Conservation (phyloP, 2,888 invertebrate genomes). For the Drosophila nr. fundita region DNA sequence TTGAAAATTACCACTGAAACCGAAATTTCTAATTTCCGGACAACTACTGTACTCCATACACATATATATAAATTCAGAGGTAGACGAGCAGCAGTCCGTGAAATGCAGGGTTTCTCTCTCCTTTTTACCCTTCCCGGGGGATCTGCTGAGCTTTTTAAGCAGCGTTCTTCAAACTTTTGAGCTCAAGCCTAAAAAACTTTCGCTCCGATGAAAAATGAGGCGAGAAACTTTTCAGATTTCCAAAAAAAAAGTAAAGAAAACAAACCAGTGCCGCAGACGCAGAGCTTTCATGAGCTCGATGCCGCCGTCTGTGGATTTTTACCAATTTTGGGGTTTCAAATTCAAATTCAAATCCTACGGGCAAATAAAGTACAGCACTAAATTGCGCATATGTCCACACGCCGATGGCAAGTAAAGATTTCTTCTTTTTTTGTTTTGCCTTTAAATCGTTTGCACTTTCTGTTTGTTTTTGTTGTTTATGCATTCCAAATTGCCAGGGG, state of each 20-base stretch:
- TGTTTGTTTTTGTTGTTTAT: conserved; percentile 50
- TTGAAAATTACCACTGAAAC: not conserved
- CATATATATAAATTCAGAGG: not conserved
- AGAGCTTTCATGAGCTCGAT: conserved; percentile 19
- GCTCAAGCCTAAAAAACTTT: conserved; percentile 38
- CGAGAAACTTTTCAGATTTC: conserved; percentile 48
- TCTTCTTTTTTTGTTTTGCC: not conserved
- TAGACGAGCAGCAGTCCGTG: not conserved
- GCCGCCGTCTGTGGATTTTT: conserved; percentile 8
- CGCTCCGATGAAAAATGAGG: conserved; percentile 44
- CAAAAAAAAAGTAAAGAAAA: not conserved
- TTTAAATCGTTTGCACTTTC: conserved; percentile 55
- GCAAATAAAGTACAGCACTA: conserved; percentile 22
- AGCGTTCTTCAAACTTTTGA: conserved; percentile 45
- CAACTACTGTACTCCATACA: not conserved
- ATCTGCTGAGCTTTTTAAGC: conserved; percentile 18
- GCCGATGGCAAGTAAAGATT: conserved; percentile 22
- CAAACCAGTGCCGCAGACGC: conserved; percentile 19
- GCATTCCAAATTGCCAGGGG: conserved; percentile 62
- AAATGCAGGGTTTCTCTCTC: not conserved
- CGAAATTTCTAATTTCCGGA: not conserved
- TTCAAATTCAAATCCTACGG: conserved; percentile 1
- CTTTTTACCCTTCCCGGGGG: not conserved
- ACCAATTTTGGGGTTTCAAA: conserved; percentile 11
- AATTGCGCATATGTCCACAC: conserved; percentile 36